phyloP scores from a whole-genome alignment of 2,888 invertebrate genomes.

The Eristalis intricaria region DNA sequence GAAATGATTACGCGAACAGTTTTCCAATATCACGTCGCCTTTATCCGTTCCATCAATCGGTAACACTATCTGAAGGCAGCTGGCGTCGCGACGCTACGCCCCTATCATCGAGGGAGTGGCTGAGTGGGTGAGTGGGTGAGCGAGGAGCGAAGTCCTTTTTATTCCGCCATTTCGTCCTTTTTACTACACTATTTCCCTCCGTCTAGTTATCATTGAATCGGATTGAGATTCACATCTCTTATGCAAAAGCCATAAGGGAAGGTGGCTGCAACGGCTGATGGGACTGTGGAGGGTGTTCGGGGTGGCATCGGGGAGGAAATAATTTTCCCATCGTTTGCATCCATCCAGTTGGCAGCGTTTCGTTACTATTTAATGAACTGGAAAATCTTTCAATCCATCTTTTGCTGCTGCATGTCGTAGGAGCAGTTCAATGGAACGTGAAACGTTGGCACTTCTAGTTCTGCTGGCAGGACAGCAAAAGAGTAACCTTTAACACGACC shows the following conservation, averaged over 20 bases:
- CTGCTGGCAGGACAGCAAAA: slow-evolving; percentile 12
- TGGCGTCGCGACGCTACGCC: neutral
- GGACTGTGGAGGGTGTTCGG: neutral
- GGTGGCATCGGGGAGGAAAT: slow-evolving; percentile 24
- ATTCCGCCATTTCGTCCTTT: neutral
- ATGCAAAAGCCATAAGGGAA: slow-evolving; percentile 27
- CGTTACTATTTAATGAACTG: slow-evolving; percentile 70
- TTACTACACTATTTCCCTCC: neutral
- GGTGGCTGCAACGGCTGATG: neutral
- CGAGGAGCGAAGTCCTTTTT: neutral
- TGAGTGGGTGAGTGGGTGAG: neutral
- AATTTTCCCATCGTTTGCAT: slow-evolving; percentile 68
- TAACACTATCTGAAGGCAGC: neutral
- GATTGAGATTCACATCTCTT: slow-evolving; percentile 50
- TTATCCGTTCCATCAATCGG: slow-evolving; percentile 2
- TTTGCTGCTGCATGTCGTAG: slow-evolving; percentile 47
- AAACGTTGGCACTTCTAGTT: slow-evolving; percentile 43
- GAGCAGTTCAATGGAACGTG: slow-evolving; percentile 59
- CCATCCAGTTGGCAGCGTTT: slow-evolving; percentile 18
- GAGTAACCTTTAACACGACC: slow-evolving; percentile 53
- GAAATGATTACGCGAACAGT: slow-evolving; percentile 10
- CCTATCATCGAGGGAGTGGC: neutral
- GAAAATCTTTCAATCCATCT: slow-evolving; percentile 62
- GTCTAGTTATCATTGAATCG: slow-evolving; percentile 41
- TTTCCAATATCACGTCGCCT: slow-evolving; percentile 1